Evolutionary conservation across 2,888 invertebrate genomes (phyloP).

Genomic region (Noctua pronuba): DNA sequence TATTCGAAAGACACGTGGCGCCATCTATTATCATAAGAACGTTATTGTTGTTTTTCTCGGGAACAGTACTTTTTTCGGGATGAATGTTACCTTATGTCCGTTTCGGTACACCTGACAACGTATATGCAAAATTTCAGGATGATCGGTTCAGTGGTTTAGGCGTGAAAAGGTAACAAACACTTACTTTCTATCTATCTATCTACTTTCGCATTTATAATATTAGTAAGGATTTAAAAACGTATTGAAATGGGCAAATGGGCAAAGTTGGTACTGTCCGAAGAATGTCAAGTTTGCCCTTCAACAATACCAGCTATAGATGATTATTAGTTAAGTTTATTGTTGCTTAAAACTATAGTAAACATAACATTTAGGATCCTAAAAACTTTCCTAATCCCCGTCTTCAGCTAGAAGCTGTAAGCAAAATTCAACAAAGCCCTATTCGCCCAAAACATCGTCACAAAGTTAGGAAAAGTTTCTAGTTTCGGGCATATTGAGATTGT

Average conservation of each 20-base stretch:
- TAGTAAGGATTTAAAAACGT: not conserved
- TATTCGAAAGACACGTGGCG: no score
- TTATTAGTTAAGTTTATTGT: constrained; percentile 29
- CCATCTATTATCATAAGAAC: no score
- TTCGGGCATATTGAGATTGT: constrained; percentile 48
- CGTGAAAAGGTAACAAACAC: no score
- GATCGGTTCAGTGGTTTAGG: no score
- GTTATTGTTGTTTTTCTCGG: no score
- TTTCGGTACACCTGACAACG: no score
- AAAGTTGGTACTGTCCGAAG: not conserved
- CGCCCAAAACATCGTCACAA: constrained; percentile 38
- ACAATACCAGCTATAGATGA: constrained; percentile 2
- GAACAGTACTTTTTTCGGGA: no score
- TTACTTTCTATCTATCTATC: no score
- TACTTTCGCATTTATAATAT: no score
- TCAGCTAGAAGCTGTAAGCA: constrained; percentile 26
- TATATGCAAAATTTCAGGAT: no score
- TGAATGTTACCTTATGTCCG: no score
- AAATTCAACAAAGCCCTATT: constrained; percentile 35
- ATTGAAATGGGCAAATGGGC: not conserved
- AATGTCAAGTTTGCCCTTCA: not conserved
- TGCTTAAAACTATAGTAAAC: constrained; percentile 18
- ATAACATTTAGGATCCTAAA: constrained; percentile 25
- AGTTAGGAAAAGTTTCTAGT: constrained; percentile 45
- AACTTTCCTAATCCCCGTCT: constrained; percentile 45